These are phyloP conservation scores for Glyptemys insculpta DNA, from an alignment of 2,797 vertebrate genomes.

Conservation along the genomic window DNA sequence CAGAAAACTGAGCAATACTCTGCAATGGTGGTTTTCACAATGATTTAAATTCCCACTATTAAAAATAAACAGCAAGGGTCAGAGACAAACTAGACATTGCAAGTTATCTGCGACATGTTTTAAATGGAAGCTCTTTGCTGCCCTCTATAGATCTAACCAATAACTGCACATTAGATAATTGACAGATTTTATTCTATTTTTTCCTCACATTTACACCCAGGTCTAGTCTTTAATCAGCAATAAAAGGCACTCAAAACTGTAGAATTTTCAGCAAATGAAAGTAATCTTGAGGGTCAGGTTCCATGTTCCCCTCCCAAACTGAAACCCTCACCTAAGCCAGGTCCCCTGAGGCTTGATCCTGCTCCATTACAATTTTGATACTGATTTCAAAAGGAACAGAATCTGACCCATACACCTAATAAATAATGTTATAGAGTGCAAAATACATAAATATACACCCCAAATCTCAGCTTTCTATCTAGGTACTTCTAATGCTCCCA, in stretches of 20 bases:
- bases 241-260: neutral
- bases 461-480: neutral
- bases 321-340: neutral
- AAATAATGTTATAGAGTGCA: neutral
- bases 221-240: neutral
- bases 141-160: conserved; percentile 78
- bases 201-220: neutral
- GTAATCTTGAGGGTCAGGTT: neutral
- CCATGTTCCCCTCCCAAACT: neutral
- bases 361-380: neutral
- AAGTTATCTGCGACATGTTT: neutral
- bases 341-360: neutral
- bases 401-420: neutral
- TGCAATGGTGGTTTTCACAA: conserved; percentile 9
- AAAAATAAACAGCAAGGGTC: neutral
- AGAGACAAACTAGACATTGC: neutral
- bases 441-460: neutral
- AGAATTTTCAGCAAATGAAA: neutral
- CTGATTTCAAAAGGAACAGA: neutral
- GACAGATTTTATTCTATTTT: neutral
- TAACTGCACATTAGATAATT: neutral
- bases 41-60: neutral
- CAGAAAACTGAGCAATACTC: conserved; percentile 34
- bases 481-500: neutral
- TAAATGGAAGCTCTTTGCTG: conserved; percentile 81